Percentiles rank a stretch among this genome's conserved stretches.
phyloP scores from a whole-genome alignment of 2,888 invertebrate genomes.

The Himalopsyche kuldschensis region DNA sequence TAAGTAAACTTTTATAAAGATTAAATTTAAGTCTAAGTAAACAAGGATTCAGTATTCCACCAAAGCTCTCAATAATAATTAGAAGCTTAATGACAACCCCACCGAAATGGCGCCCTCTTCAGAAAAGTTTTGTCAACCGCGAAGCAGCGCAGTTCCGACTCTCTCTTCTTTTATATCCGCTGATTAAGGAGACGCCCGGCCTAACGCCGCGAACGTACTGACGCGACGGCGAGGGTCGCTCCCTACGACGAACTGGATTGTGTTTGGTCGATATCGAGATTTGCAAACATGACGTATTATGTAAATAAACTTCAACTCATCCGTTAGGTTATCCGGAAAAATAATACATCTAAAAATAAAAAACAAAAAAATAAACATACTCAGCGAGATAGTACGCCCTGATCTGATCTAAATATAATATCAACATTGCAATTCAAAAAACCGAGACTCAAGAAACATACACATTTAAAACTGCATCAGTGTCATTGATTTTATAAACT shows the following conservation, averaged over 20 bases:
- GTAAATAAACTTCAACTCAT: neutral
- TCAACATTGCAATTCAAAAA: no score
- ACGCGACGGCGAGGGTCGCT: neutral
- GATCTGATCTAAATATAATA: no score
- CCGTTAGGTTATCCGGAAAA: neutral
- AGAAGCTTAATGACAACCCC: neutral
- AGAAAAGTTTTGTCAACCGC: neutral
- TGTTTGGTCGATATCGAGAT: neutral
- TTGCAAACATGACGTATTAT: neutral
- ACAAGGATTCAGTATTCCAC: neutral
- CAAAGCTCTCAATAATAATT: neutral
- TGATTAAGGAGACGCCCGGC: neutral
- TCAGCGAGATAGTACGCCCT: no score
- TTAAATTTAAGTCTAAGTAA: neutral
- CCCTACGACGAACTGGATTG: neutral
- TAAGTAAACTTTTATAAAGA: neutral
- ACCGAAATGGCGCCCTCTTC: neutral
- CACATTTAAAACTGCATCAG: no score
- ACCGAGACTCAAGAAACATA: no score
- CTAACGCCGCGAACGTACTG: neutral
- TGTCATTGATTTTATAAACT: no score
- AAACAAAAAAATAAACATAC: no score
- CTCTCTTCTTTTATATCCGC: neutral
- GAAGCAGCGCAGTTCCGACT: neutral
- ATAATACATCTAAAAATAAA: neutral